Evolutionary conservation across 2,113 vertebrate genomes (phyloP), one percentile per base, ranked within the genome.

Genomic region (Aegithalos caudatus): DNA sequence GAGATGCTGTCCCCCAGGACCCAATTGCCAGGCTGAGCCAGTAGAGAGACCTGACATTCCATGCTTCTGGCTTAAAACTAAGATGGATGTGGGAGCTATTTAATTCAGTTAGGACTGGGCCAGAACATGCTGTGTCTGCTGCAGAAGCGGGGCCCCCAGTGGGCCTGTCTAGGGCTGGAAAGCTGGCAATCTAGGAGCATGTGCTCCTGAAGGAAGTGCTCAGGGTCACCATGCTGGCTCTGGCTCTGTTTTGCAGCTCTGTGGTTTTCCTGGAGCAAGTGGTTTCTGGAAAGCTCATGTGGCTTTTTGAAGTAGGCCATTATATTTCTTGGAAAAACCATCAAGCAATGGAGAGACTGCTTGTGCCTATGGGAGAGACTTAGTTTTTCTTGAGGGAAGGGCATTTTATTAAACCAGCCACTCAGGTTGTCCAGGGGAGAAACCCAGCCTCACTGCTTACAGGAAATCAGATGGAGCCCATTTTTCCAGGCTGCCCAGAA

Each of bases 1-100:
- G 57, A 0, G 0, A 8, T 56, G 31, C 69, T 69, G 40, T 33
- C n/a, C 25, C 37, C 27, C 0, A 4, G 31, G 72, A 69, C 19
- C 28, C 50, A 57, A 1, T 12, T 5, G 22, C 58, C 29, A 29
- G 66, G 22, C 47, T 35, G 45, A 74, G 58, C 54, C 25, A 25
- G 58, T n/a, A n/a, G 53, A 84, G 87, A 62, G 35, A 56, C 37
- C 24, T 83, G 76, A 70, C 38, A 37, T 92, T 90, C 2, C 2
- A 27, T 44, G 45, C 3, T 1, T 77, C 90, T 86, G 64, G 67
- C 4, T 8, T 80, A 53, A 93, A 92, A 42, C 35, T 24, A n/a
- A 86, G 60, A 70, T 2, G 28, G 60, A 78, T 94, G 18, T 83
- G 86, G 61, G 83, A 93, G 86, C 69, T 86, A 2, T 48, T 81